Conservation (phyloP, 2,113 vertebrate genomes). For the Microcebus murinus region DNA sequence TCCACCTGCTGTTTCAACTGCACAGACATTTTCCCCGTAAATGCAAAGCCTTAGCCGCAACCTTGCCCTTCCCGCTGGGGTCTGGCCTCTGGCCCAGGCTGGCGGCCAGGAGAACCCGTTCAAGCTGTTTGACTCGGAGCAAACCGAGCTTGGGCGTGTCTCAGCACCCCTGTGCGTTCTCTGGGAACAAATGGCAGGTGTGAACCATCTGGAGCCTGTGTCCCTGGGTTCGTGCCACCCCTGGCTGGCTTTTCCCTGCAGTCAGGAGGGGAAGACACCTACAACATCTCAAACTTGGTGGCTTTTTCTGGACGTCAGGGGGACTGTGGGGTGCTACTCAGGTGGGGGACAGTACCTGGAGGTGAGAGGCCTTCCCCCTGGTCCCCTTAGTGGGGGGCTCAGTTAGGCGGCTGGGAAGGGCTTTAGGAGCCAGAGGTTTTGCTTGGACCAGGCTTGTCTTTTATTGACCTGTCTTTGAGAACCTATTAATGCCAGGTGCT, state of each 20-base stretch:
- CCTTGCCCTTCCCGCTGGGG: constrained; percentile 39
- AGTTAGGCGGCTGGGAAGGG: background rate
- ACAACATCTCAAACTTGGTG: background rate
- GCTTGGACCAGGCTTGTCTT: background rate
- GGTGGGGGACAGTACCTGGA: background rate
- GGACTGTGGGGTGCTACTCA: background rate
- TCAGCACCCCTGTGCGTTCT: background rate
- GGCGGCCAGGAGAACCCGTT: constrained; percentile 71
- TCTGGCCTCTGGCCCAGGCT: constrained; percentile 65
- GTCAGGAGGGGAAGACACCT: background rate
- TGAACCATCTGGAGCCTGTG: background rate
- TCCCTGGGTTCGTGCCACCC: background rate
- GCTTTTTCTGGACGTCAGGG: background rate
- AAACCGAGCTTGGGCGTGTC: constrained; percentile 38
- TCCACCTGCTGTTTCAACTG: constrained; percentile 76
- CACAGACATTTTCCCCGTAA: constrained; percentile 87
- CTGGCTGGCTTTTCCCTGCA: background rate
- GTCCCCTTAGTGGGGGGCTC: background rate
- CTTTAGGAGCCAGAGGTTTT: background rate
- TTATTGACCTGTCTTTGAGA: background rate
- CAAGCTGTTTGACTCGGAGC: constrained; percentile 68
- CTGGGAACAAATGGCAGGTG: constrained; percentile 70
- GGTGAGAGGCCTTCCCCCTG: background rate
- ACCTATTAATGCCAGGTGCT: background rate
- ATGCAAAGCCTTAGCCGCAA: constrained; percentile 82